Evolutionary conservation across 2,888 invertebrate genomes (phyloP), one percentile per base, ranked within the genome.

Genomic region (Platynereis dumerilii): DNA sequence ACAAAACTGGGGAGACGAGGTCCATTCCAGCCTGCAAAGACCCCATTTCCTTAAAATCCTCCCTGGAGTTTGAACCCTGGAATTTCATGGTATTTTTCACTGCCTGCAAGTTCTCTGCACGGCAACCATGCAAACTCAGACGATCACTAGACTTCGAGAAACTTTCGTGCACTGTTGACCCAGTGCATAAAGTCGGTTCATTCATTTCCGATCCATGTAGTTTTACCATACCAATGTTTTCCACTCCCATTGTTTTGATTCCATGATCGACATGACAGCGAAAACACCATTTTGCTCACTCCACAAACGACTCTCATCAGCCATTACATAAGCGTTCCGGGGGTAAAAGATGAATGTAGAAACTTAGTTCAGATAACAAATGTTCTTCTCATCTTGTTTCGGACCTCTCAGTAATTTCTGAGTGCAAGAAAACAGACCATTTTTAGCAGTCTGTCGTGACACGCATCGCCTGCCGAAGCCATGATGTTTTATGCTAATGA

Each of bases 241-340:
- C 48, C 45, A 60, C 60, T 48, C 60, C 60, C 60, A 60, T 60
- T 60, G 60, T 60, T 60, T 60, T 60, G 60, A 48, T 60, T 48
- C 60, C 28, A 60, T 48, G 45, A 60, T 60, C 29, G 17, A 48
- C 60, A 27, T 60, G 52, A 28, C 29, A 44, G 15, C 28, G 20
- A 48, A 26, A 26, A 48, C 48, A 27, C n/a, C 20, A 48, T 28
- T 48, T 48, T 5, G 5, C 34, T 34, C 34, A 34, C 5, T 34
- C 34, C 34, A 34, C 34, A 34, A 34, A 34, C 34, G 34, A 34
- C 34, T 34, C 12, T 12, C 34, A 34, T 12, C 34, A 34, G 34
- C 34, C 34, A 34, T 34, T 34, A 34, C 12, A 34, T 7, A 34
- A 34, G 5, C 34, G 34, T 12, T 5, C 34, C n/a, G n/a, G n/a